A percentile compares a stretch with the other conserved stretches of the same genome.
phyloP scores from a whole-genome alignment of 2,888 invertebrate genomes.

The Acrocyrtus sp. region DNA sequence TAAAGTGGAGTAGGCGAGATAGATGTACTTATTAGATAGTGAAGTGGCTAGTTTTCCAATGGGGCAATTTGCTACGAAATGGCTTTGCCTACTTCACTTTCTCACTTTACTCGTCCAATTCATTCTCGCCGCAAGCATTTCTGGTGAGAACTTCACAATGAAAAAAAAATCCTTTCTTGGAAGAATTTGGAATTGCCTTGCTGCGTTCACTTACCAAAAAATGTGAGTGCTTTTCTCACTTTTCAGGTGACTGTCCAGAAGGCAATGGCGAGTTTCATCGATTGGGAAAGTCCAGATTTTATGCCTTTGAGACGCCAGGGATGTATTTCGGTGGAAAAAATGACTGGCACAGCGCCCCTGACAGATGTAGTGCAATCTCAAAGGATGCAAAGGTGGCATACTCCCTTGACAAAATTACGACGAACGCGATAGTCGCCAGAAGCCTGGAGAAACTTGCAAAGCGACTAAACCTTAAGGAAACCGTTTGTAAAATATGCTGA shows the following conservation, averaged over 20 bases:
- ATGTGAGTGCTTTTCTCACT: no score
- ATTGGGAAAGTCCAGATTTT: conserved; percentile 33
- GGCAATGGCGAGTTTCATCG: conserved; percentile 14
- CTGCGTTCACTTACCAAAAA: no score
- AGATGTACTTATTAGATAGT: no score
- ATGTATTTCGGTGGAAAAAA: background rate
- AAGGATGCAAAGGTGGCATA: background rate
- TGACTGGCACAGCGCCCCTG: conserved; percentile 10
- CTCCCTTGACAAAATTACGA: conserved; percentile 19
- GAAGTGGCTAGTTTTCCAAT: no score
- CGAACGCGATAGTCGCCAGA: conserved; percentile 25
- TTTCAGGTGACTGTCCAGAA: conserved; percentile 8
- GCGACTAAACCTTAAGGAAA: conserved; percentile 6
- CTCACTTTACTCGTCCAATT: no score
- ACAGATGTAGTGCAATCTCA: background rate
- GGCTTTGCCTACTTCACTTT: no score
- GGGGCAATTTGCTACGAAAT: no score
- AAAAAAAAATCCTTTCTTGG: no score
- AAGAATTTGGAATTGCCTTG: no score
- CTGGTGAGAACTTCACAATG: no score
- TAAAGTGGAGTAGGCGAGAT: no score
- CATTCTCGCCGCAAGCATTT: no score
- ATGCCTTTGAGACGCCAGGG: conserved; percentile 1
- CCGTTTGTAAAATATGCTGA: conserved; percentile 10
- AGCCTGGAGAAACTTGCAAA: conserved; percentile 9